A percentile compares a stretch with the other conserved stretches of the same genome.
Conservation (phyloP, 1,140 invertebrate genomes). For the Lepidotrigona ventralis region DNA sequence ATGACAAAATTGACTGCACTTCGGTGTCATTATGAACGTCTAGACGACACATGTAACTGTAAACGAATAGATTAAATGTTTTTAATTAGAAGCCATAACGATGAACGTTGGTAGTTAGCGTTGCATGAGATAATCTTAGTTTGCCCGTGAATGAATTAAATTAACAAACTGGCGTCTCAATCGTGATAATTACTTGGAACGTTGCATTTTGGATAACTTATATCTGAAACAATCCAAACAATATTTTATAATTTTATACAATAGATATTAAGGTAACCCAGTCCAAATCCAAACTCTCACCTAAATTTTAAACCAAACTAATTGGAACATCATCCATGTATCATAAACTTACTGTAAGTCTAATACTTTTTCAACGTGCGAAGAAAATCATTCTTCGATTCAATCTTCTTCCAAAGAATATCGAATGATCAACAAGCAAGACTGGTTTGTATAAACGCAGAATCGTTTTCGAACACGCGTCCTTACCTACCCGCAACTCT, state of each 20-base stretch:
- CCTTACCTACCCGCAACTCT: constrained; percentile 75
- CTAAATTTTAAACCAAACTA: no score
- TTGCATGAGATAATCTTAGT: background rate
- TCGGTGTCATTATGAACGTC: constrained; percentile 77
- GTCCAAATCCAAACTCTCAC: no score
- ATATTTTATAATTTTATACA: no score
- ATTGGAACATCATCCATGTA: no score
- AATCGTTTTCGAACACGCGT: background rate
- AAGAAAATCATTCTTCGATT: no score
- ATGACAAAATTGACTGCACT: constrained; percentile 77
- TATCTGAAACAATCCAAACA: no score
- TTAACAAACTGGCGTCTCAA: background rate
- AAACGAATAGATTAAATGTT: constrained; percentile 33
- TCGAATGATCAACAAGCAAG: no score
- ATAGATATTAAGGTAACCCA: no score
- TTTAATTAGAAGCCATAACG: constrained; percentile 15
- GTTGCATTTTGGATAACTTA: background rate
- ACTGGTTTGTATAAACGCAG: background rate
- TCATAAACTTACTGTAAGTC: no score
- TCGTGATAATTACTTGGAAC: background rate
- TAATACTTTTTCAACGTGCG: no score
- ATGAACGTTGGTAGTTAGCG: background rate
- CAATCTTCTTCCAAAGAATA: background rate
- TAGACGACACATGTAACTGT: constrained; percentile 82
- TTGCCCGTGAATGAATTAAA: background rate